Percentiles rank a stretch among this genome's conserved stretches.
Evolutionary conservation across 1,140 invertebrate genomes (phyloP).

Genomic region (Achroia grisella): DNA sequence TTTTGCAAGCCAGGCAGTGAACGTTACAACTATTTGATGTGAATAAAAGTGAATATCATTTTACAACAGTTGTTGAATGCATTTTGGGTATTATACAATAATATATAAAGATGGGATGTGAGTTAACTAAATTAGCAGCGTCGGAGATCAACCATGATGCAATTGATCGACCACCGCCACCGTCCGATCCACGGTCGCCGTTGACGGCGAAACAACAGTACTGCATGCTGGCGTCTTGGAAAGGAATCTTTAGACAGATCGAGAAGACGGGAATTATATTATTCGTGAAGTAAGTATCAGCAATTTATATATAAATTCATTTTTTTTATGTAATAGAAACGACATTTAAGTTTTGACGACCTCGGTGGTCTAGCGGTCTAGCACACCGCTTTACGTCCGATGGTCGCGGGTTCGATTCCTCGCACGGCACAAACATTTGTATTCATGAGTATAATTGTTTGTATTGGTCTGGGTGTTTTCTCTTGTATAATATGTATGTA

Average conservation of each 20-base stretch:
- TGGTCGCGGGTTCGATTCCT: too few species aligned
- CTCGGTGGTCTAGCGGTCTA: too few species aligned
- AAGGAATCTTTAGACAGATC: conserved; percentile 57
- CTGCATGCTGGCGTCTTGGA: conserved; percentile 64
- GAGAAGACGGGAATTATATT: conserved; percentile 57
- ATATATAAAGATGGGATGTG: conserved; percentile 37
- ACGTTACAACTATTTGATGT: conserved; percentile 4
- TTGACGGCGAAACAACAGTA: conserved; percentile 58
- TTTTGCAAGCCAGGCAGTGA: conserved; percentile 4
- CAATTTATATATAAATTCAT: neutral
- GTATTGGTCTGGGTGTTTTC: too few species aligned
- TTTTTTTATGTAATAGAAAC: neutral
- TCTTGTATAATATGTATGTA: too few species aligned
- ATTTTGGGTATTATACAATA: neutral
- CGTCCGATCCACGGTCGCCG: conserved; percentile 48
- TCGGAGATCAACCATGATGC: conserved; percentile 45
- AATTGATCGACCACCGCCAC: conserved; percentile 40
- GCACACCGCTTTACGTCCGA: too few species aligned
- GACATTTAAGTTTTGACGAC: too few species aligned
- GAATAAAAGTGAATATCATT: neutral
- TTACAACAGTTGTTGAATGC: neutral
- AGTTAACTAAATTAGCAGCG: conserved; percentile 45
- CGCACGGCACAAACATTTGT: too few species aligned
- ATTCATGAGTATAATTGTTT: too few species aligned
- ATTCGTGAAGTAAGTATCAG: conserved; percentile 59